A percentile compares a stretch with the other conserved stretches of the same genome.
Conservation (phyloP, 2,113 vertebrate genomes). For the Struthio camelus region DNA sequence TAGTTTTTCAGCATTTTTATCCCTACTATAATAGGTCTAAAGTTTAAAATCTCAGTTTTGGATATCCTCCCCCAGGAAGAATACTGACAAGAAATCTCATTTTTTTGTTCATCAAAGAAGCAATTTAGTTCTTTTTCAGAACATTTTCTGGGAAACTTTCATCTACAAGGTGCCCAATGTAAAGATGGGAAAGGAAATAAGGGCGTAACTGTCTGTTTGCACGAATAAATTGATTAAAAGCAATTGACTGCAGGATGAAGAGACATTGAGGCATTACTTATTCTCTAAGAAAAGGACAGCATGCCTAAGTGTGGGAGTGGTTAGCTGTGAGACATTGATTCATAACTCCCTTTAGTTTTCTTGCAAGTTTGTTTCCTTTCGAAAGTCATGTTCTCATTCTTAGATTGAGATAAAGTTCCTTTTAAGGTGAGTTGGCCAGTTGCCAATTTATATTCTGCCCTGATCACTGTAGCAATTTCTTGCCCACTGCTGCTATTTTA, state of each 20-base stretch:
- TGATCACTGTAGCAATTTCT: not conserved
- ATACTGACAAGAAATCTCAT: not conserved
- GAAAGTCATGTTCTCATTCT: not conserved
- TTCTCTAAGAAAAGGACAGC: not conserved
- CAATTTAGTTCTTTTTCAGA: not conserved
- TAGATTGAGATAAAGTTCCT: not conserved
- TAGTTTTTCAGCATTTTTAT: not conserved
- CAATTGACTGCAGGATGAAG: not conserved
- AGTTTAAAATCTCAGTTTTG: not conserved
- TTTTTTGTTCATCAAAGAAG: not conserved
- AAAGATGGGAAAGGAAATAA: not conserved
- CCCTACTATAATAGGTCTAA: not conserved
- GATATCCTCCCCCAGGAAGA: not conserved
- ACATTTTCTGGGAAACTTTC: not conserved
- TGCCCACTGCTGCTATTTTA: not conserved
- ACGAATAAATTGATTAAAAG: not conserved
- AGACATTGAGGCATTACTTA: not conserved
- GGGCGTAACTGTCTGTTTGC: not conserved
- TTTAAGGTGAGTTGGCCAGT: not conserved
- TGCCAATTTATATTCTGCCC: not conserved
- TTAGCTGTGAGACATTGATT: not conserved
- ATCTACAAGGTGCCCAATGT: not conserved
- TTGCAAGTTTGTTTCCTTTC: not conserved
- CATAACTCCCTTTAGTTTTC: not conserved
- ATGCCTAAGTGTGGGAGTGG: not conserved